Percentiles rank a stretch among this genome's conserved stretches.
Conservation (phyloP, 1,140 invertebrate genomes). For the Nephila pilipes region DNA sequence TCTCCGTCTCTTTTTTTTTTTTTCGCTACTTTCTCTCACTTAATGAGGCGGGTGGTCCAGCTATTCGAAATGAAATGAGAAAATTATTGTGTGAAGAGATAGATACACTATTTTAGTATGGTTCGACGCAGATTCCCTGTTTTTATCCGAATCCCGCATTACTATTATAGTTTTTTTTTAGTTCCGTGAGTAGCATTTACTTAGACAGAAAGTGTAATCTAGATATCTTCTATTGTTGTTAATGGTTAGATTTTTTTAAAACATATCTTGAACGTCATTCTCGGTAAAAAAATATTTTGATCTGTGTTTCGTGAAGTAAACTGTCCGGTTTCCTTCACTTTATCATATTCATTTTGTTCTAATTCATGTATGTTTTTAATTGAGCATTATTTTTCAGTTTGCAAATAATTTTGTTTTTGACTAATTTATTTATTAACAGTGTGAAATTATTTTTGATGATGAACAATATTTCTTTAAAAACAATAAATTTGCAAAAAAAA, state of each 20-base stretch:
- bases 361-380: no score
- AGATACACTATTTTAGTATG: background rate
- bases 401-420: no score
- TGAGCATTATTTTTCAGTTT: no score
- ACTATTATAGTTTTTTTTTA: slow-evolving; percentile 3
- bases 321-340: no score
- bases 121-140: background rate
- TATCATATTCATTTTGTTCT: no score
- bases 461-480: no score
- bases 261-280: rapidly evolving
- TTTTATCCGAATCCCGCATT: background rate
- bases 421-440: no score
- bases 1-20: background rate
- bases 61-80: slow-evolving; percentile 57
- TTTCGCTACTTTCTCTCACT: background rate
- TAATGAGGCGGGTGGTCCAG: slow-evolving; percentile 68
- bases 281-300: no score
- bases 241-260: background rate
- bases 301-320: no score
- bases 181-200: background rate
- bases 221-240: background rate
- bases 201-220: background rate
- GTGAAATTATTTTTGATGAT: no score
- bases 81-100: slow-evolving; percentile 40
- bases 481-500: no score